Evolutionary conservation across 2,113 vertebrate genomes (phyloP), one percentile per base, ranked within the genome.

Genomic region (Odocoileus virginianus): DNA sequence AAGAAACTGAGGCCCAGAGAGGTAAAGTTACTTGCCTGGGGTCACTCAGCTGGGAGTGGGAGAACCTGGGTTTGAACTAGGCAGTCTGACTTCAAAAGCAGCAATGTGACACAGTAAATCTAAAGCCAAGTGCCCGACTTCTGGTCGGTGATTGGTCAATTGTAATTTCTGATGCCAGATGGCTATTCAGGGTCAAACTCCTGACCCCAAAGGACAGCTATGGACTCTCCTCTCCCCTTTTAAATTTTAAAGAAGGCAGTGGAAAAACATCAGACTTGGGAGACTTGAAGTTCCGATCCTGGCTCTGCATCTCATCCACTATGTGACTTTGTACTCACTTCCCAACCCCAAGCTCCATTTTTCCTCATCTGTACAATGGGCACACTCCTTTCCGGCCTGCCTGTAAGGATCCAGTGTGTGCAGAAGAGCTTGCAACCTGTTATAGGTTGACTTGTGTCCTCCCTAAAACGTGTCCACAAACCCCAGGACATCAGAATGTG

Each of bases 1-100:
- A 28, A 55, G 55, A 57, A 94, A 55, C 60, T 25, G 23, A 71
- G 55, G n/a, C 27, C 58, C 30, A 36, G 82, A 36, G 28, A 87
- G 55, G 55, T 30, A 2, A 36, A 28, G 13, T n/a, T 14, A 45
- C n/a, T 54, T 74, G 25, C 36, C 67, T 17, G 13, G 64, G 23
- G 55, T 61, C 91, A 52, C 91, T 95, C 67, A 76, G 40, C 30
- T 2, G 79, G 67, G 52, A 86, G n/a, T 28, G 28, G 47, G 30
- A 81, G 82, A 86, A 71, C 45, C 64, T 86, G 84, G 95, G 15
- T 40, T 64, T 50, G 78, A 92, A 36, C 76, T 43, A 55, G 71
- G 28, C 16, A 47, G 28, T 36, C 43, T 4, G 30, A 12, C 17
- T 64, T 79, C 30, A 84, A 19, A 81, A 87, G 45, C 50, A 21